These are phyloP conservation scores for Gymnoscelis rufifasciata DNA, from an alignment of 2,888 invertebrate species.

Conservation along the genomic window DNA sequence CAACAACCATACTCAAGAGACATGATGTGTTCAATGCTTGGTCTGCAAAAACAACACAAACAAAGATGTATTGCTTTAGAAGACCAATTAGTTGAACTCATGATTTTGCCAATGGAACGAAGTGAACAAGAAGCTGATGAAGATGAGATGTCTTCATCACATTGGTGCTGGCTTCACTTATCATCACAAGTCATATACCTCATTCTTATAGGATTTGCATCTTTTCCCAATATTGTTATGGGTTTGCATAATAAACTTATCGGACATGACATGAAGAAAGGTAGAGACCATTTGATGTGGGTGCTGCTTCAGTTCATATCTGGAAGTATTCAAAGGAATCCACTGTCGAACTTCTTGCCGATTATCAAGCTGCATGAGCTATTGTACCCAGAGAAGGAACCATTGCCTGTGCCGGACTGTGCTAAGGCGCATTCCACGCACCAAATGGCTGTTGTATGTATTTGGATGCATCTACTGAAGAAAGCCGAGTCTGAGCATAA, in stretches of 20 bases:
- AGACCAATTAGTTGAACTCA: conserved; percentile 94
- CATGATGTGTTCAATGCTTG: conserved; percentile 97
- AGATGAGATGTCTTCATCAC: conserved; percentile 82
- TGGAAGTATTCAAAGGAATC: conserved; percentile 96
- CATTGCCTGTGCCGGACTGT: conserved; percentile 92
- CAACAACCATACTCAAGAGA: conserved; percentile 97
- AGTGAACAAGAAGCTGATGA: conserved; percentile 85
- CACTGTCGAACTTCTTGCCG: conserved; percentile 91
- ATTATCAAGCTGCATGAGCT: conserved; percentile 94
- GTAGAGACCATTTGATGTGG: conserved; percentile 99
- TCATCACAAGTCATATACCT: conserved; percentile 97
- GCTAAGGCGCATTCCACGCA: conserved; percentile 91
- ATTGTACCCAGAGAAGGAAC: conserved; percentile 94
- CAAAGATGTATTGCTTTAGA: conserved; percentile 93
- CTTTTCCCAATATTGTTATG: conserved; percentile 94
- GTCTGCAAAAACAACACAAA: conserved; percentile 94
- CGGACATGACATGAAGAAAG: conserved; percentile 89
- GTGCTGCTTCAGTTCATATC: conserved; percentile 97
- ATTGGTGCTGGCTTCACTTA: conserved; percentile 95
- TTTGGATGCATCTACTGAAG: conserved; percentile 97
- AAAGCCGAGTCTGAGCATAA: conserved; percentile 94
- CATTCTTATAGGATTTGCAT: conserved; percentile 95
- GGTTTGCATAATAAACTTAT: conserved; percentile 91
- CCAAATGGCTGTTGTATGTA: conserved; percentile 96
- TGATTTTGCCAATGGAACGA: conserved; percentile 94